Conservation (phyloP, 2,113 vertebrate genomes). For the Cercocebus atys region DNA sequence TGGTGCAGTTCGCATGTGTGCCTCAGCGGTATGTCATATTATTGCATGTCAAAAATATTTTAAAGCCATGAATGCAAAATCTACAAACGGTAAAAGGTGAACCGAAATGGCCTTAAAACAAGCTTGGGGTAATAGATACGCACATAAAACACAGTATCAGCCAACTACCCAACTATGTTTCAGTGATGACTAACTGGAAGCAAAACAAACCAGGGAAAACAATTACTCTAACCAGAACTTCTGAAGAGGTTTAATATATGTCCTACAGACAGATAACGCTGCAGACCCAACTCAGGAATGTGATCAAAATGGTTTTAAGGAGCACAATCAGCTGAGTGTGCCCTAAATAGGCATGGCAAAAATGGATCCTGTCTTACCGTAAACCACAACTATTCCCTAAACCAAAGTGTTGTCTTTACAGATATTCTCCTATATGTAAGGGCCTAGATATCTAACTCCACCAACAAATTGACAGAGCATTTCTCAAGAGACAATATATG, state of each 20-base stretch:
- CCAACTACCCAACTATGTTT: neutral
- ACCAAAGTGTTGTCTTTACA: neutral
- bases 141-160: neutral
- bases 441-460: neutral
- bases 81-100: neutral
- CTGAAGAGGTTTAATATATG: neutral
- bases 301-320: neutral
- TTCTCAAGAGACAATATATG: neutral
- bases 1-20: neutral
- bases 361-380: neutral
- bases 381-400: neutral
- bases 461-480: neutral
- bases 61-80: neutral
- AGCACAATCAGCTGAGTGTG: neutral
- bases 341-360: neutral
- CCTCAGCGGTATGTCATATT: neutral
- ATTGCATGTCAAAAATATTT: neutral
- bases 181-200: neutral
- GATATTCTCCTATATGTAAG: neutral
- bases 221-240: neutral
- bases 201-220: neutral
- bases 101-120: neutral
- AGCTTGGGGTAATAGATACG: neutral
- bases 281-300: neutral
- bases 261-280: neutral